Base-by-base conservation (phyloP, 2,888 invertebrate genomes). In the Euzophera pinguis region DNA sequence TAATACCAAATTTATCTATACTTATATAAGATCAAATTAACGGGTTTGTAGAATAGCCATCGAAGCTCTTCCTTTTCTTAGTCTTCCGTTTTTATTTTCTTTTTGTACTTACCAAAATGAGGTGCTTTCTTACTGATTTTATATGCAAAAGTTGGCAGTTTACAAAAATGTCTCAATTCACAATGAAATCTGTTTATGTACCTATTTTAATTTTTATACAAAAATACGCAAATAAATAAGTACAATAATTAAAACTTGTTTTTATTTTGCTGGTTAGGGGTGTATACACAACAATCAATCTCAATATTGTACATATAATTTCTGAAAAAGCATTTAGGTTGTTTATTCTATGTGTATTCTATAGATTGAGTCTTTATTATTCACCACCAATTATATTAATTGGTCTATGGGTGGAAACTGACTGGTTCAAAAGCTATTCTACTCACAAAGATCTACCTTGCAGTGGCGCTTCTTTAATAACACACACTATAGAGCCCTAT, bases 201-300 rank as follows among this genome's bases (percentile, higher is more conserved):
- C 75, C 78, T 81, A 85, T 80, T 80, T 81, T 87, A 84, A 84
- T 84, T 89, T 89, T 89, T 89, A 88, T 90, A 90, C 86, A 86
- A 88, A 84, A 85, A 76, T 81, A 81, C 75, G 80, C 81, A 82
- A 87, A 83, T 87, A 87, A 86, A 87, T 86, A 84, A 83, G 77
- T 69, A 62, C 64, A 66, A 65, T 60, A 62, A 58, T 58, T 62
- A 35, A 13, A 3, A 17, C 22, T 50, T 43, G 13, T 9, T 51
- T 37, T 51, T 43, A 3, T 14, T 43, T 37, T 50, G 35, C 12
- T 29, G 6, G 10, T 34, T 27, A 17, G 0, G 14, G 22, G 0
- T 6, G 1, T 42, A 9, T 14, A 35, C 4, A 5, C 37, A 1
- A 38, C 37, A 13, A 4, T 14, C 22, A 5, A 22, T 22, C n/a